phyloP scores from a whole-genome alignment of 1,140 invertebrate species.

The Manduca sexta region DNA sequence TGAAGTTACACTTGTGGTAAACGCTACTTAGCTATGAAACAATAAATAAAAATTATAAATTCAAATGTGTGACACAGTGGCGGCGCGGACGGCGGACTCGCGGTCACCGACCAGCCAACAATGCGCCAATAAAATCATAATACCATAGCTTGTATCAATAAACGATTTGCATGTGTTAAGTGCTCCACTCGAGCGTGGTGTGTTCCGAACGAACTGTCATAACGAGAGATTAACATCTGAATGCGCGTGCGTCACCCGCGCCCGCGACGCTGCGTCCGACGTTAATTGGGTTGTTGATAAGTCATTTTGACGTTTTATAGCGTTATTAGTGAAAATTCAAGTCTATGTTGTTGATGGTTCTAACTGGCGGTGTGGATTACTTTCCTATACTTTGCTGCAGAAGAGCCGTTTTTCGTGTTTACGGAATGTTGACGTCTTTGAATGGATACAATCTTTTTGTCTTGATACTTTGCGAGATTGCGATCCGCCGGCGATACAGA shows the following conservation, averaged over 20 bases:
- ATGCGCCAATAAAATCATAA: conserved; percentile 63
- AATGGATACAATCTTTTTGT: too few relatives aligned
- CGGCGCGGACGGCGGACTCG: conserved; percentile 34
- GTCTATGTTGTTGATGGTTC: too few relatives aligned
- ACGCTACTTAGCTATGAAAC: conserved; percentile 11
- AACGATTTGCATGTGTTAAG: conserved; percentile 67
- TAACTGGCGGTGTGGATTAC: too few relatives aligned
- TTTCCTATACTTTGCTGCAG: too few relatives aligned
- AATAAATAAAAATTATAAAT: conserved; percentile 47
- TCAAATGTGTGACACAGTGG: conserved; percentile 39
- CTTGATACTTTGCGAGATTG: too few relatives aligned
- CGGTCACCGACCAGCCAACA: conserved; percentile 51
- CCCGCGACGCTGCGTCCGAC: background rate
- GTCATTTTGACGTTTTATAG: background rate
- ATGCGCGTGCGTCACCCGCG: conserved; percentile 36
- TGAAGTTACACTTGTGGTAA: conserved; percentile 7
- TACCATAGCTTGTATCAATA: conserved; percentile 66
- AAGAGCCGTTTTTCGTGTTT: too few relatives aligned
- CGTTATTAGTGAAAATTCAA: background rate
- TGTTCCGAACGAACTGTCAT: conserved; percentile 28
- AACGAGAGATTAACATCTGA: conserved; percentile 50
- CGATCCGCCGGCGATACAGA: too few relatives aligned
- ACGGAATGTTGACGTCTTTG: too few relatives aligned
- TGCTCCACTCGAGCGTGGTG: conserved; percentile 32
- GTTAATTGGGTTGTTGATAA: background rate